Base-by-base conservation (phyloP, 2,797 vertebrate genomes). In the Euphonia xanthogaster region DNA sequence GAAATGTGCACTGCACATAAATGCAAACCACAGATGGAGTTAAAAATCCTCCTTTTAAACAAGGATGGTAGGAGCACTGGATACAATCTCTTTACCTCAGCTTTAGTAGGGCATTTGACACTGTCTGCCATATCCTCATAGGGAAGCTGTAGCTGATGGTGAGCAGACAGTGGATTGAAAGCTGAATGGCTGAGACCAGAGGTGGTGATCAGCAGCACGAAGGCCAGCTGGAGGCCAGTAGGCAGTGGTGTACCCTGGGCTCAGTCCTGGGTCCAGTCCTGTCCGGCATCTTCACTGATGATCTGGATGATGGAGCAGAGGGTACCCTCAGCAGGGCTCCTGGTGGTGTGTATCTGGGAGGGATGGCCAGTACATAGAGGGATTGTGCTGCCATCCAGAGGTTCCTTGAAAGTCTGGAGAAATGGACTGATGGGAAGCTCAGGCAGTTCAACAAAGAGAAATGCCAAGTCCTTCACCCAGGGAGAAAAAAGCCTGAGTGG, bases 341-440 rank as follows among this genome's bases (percentile, higher is more conserved):
- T 54, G 30, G 18, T 40, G 44, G n/a, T 8, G 4, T 12, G 30
- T 22, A 60, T 15, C 25, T 24, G 39, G 13, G 7, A 58, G 31
- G 20, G 12, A 28, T 54, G 39, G 30, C 27, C 1, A 0, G 40
- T 40, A 5, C 2, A 4, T 5, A 2, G 14, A 31, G 10, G 4
- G 1, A 9, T 60, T 21, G 1, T 73, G 42, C 18, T 72, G 28
- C 50, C 21, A 13, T 68, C 30, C 67, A 75, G 37, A 37, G 19
- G 7, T 20, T 45, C 37, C 35, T 48, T 6, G 4, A 14, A n/a
- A 39, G 27, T 28, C 22, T 61, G 47, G 30, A 30, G 42, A 72
- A 63, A 30, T 1, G 9, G 7, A 20, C 45, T 72, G 54, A 42
- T 16, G 51, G 53, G 24, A 90, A 62, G 3, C 4, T 77, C 74